Evolutionary conservation across 1,140 invertebrate genomes (phyloP), one percentile per base, ranked within the genome.

Genomic region (Macrostomum lignano): DNA sequence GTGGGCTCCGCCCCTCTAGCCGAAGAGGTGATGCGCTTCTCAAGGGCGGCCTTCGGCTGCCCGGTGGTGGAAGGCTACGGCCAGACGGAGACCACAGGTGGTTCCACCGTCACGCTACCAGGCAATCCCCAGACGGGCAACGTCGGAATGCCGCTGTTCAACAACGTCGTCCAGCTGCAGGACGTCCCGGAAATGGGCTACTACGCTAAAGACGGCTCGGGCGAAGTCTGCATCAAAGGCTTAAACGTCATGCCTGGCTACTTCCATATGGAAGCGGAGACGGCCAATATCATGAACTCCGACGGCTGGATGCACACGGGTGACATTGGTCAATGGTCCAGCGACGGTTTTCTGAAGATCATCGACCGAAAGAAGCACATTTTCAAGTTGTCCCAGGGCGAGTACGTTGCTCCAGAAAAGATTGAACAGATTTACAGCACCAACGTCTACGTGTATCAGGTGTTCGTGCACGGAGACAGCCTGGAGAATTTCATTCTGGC

Each of bases 361-460:
- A 82, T 91, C 42, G 84, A 93, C 55, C 67, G 84, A 42, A 79
- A 75, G 59, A 88, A 91, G 60, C 75, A 91, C 56, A 88, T 86
- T 42, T 94, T 94, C 58, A 93, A 93, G 60, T 59, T 91, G 30
- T 76, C 79, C 21, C 82, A 91, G 49, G 86, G 86, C 38, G 86
- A 94, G 61, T 96, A 94, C 46, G 86, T 96, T 50, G 81, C 88
- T 42, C 84, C 86, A 32, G 86, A 94, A 58, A 94, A 93, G 65
- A 88, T 98, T 45, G 88, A 96, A 64, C 86, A 78, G 55, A 77
- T 91, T 47, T 93, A 94, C 52, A 68, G 74, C 33, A 66, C 74
- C 46, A 79, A 75, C 55, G 71, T 74, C 44, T 81, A 76, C 46
- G 74, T 96, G 3, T 70, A 78, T 45, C 88, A 98, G 66, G 71